These are phyloP conservation scores for Xestoiulus laeticollis DNA, from an alignment of 2,888 invertebrate genomes.

Conservation along the genomic window DNA sequence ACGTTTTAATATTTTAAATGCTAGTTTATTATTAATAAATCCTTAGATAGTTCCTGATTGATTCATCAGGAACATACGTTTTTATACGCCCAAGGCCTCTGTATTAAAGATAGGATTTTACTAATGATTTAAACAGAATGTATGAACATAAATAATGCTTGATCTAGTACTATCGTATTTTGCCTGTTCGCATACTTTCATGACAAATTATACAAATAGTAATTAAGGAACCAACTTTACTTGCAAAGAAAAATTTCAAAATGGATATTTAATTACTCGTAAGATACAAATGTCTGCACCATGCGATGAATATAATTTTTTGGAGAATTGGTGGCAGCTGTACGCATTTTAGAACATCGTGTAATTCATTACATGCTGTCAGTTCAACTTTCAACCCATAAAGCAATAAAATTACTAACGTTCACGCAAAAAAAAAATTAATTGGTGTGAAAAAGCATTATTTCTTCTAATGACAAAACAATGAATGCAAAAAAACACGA, in stretches of 20 bases:
- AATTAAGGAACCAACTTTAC: not conserved
- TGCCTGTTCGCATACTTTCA: not conserved
- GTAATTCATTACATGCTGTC: not conserved
- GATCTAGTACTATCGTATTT: too few species aligned
- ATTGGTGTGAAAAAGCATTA: not conserved
- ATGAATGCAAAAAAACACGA: not conserved
- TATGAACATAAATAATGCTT: too few species aligned
- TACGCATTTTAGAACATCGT: not conserved
- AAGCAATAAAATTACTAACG: not conserved
- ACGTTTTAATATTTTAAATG: too few species aligned
- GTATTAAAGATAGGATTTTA: too few species aligned
- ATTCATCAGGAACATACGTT: too few species aligned
- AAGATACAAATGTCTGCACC: not conserved
- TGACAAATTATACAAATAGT: not conserved
- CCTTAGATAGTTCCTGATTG: too few species aligned
- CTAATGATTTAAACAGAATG: too few species aligned
- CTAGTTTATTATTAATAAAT: too few species aligned
- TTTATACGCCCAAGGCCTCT: too few species aligned
- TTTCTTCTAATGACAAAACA: not conserved
- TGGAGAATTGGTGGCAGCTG: not conserved
- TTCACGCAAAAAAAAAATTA: not conserved
- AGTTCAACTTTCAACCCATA: not conserved
- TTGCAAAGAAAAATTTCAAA: not conserved
- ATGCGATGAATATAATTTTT: not conserved
- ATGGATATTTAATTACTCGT: constrained; percentile 16